phyloP scores from a whole-genome alignment of 1,140 invertebrate genomes.

The Condylostylus longicornis region DNA sequence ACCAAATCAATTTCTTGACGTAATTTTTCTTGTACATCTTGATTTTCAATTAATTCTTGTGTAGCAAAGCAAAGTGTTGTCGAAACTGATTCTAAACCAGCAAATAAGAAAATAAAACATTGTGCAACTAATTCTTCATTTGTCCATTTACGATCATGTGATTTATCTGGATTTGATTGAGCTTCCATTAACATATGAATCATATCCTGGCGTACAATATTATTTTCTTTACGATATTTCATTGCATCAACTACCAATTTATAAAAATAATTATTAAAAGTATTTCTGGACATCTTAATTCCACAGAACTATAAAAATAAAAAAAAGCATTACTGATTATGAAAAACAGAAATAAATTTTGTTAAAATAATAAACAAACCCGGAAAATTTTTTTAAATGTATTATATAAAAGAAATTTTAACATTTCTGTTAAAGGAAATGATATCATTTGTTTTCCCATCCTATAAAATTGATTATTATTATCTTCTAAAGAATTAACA shows the following conservation, averaged over 20 bases:
- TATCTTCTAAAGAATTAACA: slow-evolving; percentile 33
- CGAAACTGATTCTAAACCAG: slow-evolving; percentile 43
- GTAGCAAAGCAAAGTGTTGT: slow-evolving; percentile 37
- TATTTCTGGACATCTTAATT: slow-evolving; percentile 11
- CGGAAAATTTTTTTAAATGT: neutral
- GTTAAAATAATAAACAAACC: slow-evolving; percentile 13
- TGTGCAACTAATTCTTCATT: slow-evolving; percentile 29
- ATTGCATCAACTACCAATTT: slow-evolving; percentile 25
- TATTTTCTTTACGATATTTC: slow-evolving; percentile 19
- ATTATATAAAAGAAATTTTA: neutral
- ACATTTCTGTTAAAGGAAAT: slow-evolving; percentile 9
- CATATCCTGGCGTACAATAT: slow-evolving; percentile 32
- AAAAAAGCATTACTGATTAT: too few relatives aligned
- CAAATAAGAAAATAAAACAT: slow-evolving; percentile 33
- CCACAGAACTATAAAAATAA: slow-evolving; percentile 10
- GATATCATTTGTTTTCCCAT: slow-evolving; percentile 25
- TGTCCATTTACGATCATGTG: slow-evolving; percentile 2
- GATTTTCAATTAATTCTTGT: slow-evolving; percentile 41
- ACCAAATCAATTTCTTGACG: slow-evolving; percentile 36
- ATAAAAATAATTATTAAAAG: slow-evolving; percentile 20
- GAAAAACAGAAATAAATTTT: too few relatives aligned
- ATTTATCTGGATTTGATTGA: neutral
- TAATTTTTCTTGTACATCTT: slow-evolving; percentile 37
- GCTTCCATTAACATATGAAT: slow-evolving; percentile 34
- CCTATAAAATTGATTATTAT: slow-evolving; percentile 33